These are phyloP conservation scores for Odontomyia ornata DNA, from an alignment of 2,888 invertebrate species.

Conservation along the genomic window DNA sequence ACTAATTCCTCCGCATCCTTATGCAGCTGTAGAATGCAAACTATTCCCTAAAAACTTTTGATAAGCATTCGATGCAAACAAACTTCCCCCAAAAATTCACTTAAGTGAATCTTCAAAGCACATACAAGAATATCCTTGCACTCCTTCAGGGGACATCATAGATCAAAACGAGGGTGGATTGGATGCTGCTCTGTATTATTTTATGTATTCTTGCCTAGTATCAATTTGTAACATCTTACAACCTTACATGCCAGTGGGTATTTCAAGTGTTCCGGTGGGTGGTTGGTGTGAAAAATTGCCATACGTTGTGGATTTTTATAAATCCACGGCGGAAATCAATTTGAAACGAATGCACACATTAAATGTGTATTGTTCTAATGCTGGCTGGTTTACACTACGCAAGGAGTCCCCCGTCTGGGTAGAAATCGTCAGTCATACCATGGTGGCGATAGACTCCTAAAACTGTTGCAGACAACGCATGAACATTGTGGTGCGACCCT, in stretches of 20 bases:
- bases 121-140: slow-evolving; percentile 8
- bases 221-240: slow-evolving; percentile 39
- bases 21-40: slow-evolving; percentile 46
- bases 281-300: slow-evolving; percentile 63
- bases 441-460: background rate
- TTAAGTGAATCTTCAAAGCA: too few relatives aligned
- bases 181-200: slow-evolving; percentile 9
- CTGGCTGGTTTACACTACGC: background rate
- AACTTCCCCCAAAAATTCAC: slow-evolving; percentile 5
- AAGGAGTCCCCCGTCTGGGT: background rate
- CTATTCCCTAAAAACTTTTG: background rate
- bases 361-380: background rate
- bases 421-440: background rate
- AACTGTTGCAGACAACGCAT: slow-evolving; percentile 6
- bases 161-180: slow-evolving; percentile 21
- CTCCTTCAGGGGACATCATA: background rate
- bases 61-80: slow-evolving; percentile 25
- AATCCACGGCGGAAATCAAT: background rate
- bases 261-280: slow-evolving; percentile 27
- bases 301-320: slow-evolving; percentile 56
- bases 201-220: slow-evolving; percentile 13
- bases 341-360: background rate
- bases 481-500: slow-evolving; percentile 20
- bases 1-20: slow-evolving; percentile 42
- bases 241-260: background rate